Evolutionary conservation across 1,140 invertebrate species (phyloP).

Genomic region (Ips nitidus): DNA sequence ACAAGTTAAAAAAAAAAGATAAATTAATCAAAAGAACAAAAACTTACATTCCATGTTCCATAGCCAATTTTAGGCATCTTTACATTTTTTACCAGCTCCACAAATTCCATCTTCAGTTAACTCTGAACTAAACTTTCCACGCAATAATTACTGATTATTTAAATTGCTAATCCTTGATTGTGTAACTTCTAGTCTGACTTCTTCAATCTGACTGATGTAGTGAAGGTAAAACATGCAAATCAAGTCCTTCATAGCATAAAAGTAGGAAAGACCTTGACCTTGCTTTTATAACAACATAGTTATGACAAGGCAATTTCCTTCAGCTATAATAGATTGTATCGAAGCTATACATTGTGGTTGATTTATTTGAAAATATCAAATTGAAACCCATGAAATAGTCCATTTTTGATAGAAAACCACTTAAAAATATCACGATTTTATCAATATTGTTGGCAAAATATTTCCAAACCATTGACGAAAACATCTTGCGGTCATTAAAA

Average conservation of each 20-base stretch:
- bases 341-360: too few species aligned
- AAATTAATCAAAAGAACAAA: neutral
- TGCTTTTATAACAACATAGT: too few species aligned
- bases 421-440: too few species aligned
- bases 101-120: conserved; percentile 20
- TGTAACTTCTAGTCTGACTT: neutral
- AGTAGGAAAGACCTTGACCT: too few species aligned
- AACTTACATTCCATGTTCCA: conserved; percentile 76
- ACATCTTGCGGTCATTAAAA: conserved; percentile 20
- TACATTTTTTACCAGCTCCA: conserved; percentile 45
- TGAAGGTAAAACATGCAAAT: neutral
- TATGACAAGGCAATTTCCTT: too few species aligned
- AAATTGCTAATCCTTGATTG: neutral
- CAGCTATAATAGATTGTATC: too few species aligned
- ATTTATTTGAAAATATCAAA: too few species aligned
- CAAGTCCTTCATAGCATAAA: too few species aligned
- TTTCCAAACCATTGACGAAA: conserved; percentile 7
- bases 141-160: neutral
- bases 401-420: too few species aligned
- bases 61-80: conserved; percentile 75
- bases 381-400: too few species aligned
- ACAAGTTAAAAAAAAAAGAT: too few species aligned
- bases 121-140: neutral
- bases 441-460: too few species aligned
- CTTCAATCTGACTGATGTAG: neutral